Evolutionary conservation across 2,888 invertebrate genomes (phyloP).

Genomic region (Oligia fasciuncula): DNA sequence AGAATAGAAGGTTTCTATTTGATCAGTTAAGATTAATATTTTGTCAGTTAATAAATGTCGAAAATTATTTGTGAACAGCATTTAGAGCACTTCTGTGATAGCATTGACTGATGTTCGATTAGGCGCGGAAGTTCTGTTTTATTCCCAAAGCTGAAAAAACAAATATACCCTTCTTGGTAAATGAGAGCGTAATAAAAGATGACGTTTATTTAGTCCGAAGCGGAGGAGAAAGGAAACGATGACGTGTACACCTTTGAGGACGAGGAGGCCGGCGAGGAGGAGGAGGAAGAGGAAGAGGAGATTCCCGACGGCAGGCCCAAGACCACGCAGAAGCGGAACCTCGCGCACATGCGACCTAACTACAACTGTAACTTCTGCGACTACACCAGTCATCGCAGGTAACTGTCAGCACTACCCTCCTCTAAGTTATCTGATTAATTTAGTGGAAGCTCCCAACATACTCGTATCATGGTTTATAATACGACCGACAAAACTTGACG

Average conservation of each 20-base stretch:
- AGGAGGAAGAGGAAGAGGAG: slow-evolving; percentile 86
- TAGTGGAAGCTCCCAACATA: neutral
- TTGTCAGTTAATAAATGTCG: neutral
- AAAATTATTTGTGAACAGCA: neutral
- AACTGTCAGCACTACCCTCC: slow-evolving; percentile 48
- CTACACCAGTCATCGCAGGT: slow-evolving; percentile 96
- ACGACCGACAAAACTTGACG: too few relatives aligned
- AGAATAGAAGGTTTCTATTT: neutral
- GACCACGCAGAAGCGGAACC: slow-evolving; percentile 75
- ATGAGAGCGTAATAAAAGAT: neutral
- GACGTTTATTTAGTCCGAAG: slow-evolving; percentile 25
- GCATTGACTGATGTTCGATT: neutral
- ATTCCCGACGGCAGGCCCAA: slow-evolving; percentile 78
- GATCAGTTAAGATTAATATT: neutral
- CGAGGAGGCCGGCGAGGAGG: slow-evolving; percentile 80
- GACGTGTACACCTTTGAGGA: slow-evolving; percentile 94
- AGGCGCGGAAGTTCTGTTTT: neutral
- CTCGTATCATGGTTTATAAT: too few relatives aligned
- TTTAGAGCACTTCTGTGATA: neutral
- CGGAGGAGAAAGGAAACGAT: slow-evolving; percentile 81
- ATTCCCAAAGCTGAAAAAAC: too few relatives aligned
- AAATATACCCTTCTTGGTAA: neutral
- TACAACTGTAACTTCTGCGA: slow-evolving; percentile 97
- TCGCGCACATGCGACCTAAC: slow-evolving; percentile 89
- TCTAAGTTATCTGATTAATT: neutral